Evolutionary conservation across 2,888 invertebrate species (phyloP).

Genomic region (Gisinianus flammeolus): DNA sequence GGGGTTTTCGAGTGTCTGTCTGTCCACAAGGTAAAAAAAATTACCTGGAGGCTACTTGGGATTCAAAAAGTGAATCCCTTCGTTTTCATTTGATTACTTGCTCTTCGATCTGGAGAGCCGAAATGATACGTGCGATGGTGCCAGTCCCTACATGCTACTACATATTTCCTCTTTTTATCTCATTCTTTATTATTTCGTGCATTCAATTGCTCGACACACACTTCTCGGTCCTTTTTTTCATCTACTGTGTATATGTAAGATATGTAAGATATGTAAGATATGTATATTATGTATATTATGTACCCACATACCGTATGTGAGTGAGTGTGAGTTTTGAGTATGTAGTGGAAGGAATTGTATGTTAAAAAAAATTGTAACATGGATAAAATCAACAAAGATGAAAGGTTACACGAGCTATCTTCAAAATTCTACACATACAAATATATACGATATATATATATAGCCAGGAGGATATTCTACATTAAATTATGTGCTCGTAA

Average conservation of each 20-base stretch:
- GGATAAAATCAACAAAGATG: slow-evolving; percentile 33
- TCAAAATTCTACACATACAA: not conserved
- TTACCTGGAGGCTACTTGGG: slow-evolving; percentile 24
- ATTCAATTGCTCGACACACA: no score
- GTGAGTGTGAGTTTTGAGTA: no score
- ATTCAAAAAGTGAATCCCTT: slow-evolving; percentile 34
- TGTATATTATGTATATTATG: not conserved
- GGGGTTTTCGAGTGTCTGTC: slow-evolving; percentile 29
- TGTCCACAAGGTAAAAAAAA: not conserved
- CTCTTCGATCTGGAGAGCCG: slow-evolving; percentile 32
- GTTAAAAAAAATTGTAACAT: slow-evolving; percentile 17
- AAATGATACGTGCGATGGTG: slow-evolving; percentile 39
- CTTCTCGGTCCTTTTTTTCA: not conserved
- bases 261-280: no score
- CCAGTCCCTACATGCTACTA: not conserved
- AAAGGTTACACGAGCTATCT: slow-evolving; percentile 28
- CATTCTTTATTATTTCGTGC: not conserved
- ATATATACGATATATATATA: no score
- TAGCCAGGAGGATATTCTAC: no score
- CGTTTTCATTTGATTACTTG: slow-evolving; percentile 27
- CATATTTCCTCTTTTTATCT: slow-evolving; percentile 9
- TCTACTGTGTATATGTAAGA: no score
- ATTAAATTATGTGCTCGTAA: no score
- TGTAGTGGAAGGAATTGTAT: no score
- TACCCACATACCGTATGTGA: no score